Percentiles rank a stretch among this genome's conserved stretches.
phyloP scores from a whole-genome alignment of 2,888 invertebrate species.

The Isoperla grammatica region DNA sequence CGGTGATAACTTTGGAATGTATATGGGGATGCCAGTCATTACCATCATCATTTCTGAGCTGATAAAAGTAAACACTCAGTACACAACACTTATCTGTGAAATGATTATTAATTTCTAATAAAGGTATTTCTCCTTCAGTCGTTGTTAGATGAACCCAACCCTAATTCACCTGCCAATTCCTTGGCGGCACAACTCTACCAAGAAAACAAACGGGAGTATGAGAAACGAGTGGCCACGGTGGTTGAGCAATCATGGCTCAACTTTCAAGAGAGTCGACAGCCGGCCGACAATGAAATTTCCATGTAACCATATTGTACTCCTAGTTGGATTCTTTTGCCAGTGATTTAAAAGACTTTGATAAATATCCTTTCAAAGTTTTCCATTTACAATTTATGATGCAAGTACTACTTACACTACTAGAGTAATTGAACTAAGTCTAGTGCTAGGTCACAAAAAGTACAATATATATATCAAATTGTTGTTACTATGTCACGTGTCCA shows the following conservation, averaged over 20 bases:
- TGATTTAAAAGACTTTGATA: too few relatives aligned
- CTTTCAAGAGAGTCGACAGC: slow-evolving; percentile 41
- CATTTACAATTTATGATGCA: too few relatives aligned
- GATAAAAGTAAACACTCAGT: neutral
- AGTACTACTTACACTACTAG: too few relatives aligned
- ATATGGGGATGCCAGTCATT: neutral
- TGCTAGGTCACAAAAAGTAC: too few relatives aligned
- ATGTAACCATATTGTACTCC: neutral
- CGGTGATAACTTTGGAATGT: slow-evolving; percentile 1
- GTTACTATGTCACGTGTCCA: too few relatives aligned
- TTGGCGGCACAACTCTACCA: slow-evolving; percentile 61
- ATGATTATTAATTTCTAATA: slow-evolving; percentile 5
- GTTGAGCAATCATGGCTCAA: slow-evolving; percentile 59
- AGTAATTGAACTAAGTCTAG: too few relatives aligned
- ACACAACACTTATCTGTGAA: too few relatives aligned
- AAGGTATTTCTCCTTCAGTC: slow-evolving; percentile 46
- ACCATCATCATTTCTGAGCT: slow-evolving; percentile 19
- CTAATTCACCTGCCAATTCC: slow-evolving; percentile 63
- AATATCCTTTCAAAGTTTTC: too few relatives aligned
- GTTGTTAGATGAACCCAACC: slow-evolving; percentile 62
- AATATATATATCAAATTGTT: too few relatives aligned
- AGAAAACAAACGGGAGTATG: slow-evolving; percentile 60
- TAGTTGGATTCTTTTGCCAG: neutral
- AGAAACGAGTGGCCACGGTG: slow-evolving; percentile 57
- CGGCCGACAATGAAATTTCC: neutral